A percentile compares a stretch with the other conserved stretches of the same genome.
Evolutionary conservation across 2,797 vertebrate species (phyloP).

Genomic region (Odontamblyopus lacepedii): DNA sequence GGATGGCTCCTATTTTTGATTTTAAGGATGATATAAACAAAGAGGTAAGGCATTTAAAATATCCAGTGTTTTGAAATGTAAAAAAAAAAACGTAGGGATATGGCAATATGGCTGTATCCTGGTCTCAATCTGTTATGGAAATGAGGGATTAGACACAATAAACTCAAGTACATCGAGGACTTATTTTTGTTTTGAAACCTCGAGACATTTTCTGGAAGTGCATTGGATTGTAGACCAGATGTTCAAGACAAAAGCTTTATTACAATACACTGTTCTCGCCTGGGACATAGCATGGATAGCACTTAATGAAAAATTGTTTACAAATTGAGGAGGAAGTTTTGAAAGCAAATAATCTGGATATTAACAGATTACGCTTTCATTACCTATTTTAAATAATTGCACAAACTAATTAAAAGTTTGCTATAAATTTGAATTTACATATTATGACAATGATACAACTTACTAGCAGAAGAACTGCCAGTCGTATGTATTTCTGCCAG

Average conservation of each 20-base stretch:
- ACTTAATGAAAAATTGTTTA: constrained; percentile 11
- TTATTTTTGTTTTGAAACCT: constrained; percentile 61
- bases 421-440: not conserved
- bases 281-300: constrained; percentile 10
- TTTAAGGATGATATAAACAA: constrained; percentile 3
- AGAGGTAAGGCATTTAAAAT: constrained; percentile 21
- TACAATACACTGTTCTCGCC: constrained; percentile 27
- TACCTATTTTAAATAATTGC: not conserved
- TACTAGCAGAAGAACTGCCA: not conserved
- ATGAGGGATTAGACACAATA: constrained; percentile 66
- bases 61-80: constrained; percentile 9
- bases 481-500: not conserved
- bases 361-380: constrained; percentile 5
- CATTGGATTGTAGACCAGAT: constrained; percentile 53
- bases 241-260: constrained; percentile 42
- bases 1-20: not conserved
- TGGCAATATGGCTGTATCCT: constrained; percentile 48
- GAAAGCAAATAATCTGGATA: constrained; percentile 9
- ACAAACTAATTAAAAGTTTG: constrained; percentile 14
- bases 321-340: constrained; percentile 17
- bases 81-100: constrained; percentile 26
- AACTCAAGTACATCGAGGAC: constrained; percentile 57
- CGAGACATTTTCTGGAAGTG: constrained; percentile 41
- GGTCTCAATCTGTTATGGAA: constrained; percentile 65
- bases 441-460: not conserved